phyloP scores from a whole-genome alignment of 2,888 invertebrate species.

The Morpho helenor region DNA sequence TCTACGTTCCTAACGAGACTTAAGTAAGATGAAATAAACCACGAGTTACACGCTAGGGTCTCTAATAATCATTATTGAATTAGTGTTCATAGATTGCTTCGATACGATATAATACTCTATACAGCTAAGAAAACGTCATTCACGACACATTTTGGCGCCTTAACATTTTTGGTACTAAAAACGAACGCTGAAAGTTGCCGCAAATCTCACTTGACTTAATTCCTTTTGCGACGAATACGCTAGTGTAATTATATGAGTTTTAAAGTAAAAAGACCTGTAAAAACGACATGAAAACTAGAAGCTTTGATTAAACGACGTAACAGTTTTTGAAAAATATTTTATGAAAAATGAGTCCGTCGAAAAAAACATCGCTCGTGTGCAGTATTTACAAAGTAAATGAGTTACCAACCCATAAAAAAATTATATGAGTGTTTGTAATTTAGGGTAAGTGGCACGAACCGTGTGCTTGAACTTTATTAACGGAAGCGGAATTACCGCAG shows the following conservation, averaged over 20 bases:
- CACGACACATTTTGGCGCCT: too few species aligned
- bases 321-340: conserved; percentile 10
- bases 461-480: conserved; percentile 27
- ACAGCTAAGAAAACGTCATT: too few species aligned
- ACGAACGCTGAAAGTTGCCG: too few species aligned
- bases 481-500: conserved; percentile 23
- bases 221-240: neutral
- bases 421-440: conserved; percentile 28
- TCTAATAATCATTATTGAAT: too few species aligned
- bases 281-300: neutral
- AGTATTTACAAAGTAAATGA: conserved; percentile 26
- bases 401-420: conserved; percentile 27
- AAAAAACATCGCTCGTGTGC: conserved; percentile 16
- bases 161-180: too few species aligned
- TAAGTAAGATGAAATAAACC: too few species aligned
- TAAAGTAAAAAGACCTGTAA: conserved; percentile 2
- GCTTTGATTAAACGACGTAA: conserved; percentile 11
- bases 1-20: too few species aligned
- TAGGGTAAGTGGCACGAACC: conserved; percentile 28
- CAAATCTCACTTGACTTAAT: too few species aligned
- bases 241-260: neutral
- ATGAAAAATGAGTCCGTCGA: conserved; percentile 18
- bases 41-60: too few species aligned
- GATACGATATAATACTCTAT: too few species aligned
- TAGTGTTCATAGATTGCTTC: too few species aligned